Percentiles rank a stretch among this genome's conserved stretches.
Conservation (phyloP, 1,140 invertebrate species). For the Pachypsylla venusta region DNA sequence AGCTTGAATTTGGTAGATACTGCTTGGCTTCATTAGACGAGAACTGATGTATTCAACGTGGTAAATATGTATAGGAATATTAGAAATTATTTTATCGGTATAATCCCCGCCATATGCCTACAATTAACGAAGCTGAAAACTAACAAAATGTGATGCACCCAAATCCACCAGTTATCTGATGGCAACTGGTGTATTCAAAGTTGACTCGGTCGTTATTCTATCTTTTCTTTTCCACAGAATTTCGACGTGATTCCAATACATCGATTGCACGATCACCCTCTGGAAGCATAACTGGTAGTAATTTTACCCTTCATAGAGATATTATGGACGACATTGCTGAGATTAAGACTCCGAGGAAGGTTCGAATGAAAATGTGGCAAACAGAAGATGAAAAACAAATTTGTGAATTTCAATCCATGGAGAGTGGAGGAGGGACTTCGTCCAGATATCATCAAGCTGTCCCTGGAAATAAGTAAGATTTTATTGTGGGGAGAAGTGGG, state of each 20-base stretch:
- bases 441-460: constrained; percentile 24
- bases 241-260: constrained; percentile 22
- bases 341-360: constrained; percentile 55
- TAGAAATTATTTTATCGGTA: too few relatives aligned
- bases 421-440: constrained; percentile 37
- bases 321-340: constrained; percentile 68
- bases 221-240: neutral
- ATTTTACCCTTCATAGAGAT: constrained; percentile 64
- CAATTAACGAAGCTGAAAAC: too few relatives aligned
- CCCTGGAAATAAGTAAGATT: neutral
- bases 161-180: too few relatives aligned
- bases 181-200: too few relatives aligned
- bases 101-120: too few relatives aligned
- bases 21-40: too few relatives aligned
- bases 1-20: too few relatives aligned
- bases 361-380: constrained; percentile 64
- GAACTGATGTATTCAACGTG: too few relatives aligned
- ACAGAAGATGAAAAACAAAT: constrained; percentile 55
- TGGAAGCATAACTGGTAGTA: constrained; percentile 53
- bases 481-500: too few relatives aligned
- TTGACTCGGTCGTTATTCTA: too few relatives aligned
- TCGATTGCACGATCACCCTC: constrained; percentile 31
- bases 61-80: too few relatives aligned
- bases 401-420: constrained; percentile 59
- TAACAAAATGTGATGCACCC: too few relatives aligned